Evolutionary conservation across 2,888 invertebrate species (phyloP), one percentile per base, ranked within the genome.

Genomic region (Ochropleura plecta): DNA sequence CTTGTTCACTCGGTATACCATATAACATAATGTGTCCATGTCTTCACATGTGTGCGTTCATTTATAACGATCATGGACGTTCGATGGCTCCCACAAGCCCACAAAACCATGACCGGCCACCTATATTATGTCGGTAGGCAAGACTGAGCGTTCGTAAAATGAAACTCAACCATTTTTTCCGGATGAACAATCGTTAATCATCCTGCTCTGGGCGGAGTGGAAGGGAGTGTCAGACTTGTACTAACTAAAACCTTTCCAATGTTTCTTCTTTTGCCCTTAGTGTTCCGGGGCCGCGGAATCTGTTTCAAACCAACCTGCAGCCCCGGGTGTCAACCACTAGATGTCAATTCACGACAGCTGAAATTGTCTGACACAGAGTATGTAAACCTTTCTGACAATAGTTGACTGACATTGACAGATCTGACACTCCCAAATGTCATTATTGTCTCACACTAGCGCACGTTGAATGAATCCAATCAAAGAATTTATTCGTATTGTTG

Each of bases 401-500:
- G 4, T 60, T 60, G 59, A 79, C 72, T 73, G 76, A 80, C 81
- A 63, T 51, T 77, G 81, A 63, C 49, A 74, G 40, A 9, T 57
- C 4, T 44, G 44, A 51, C 59, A 79, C 9, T 46, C 4, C 49
- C 64, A 69, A 55, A 51, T 70, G 75, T 67, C 66, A 72, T 70
- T 55, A 40, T 30, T 42, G 44, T 73, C 48, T 72, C 55, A 68
- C 51, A 73, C n/a, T 65, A 76, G 40, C 60, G 78, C 87, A 86
- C 48, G 81, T 85, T 85, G 82, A 85, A 80, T 71, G 76, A 75
- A 71, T 73, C 69, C 62, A 71, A 81, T 72, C 70, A 72, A 42
- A 76, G 70, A 81, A 81, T 84, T 53, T 42, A 64, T 40, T 72
- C 51, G 60, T 67, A 72, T 74, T 85, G 82, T 87, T 87, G 82